phyloP scores from a whole-genome alignment of 2,113 vertebrate species.

The Melanotaenia duboulayi region DNA sequence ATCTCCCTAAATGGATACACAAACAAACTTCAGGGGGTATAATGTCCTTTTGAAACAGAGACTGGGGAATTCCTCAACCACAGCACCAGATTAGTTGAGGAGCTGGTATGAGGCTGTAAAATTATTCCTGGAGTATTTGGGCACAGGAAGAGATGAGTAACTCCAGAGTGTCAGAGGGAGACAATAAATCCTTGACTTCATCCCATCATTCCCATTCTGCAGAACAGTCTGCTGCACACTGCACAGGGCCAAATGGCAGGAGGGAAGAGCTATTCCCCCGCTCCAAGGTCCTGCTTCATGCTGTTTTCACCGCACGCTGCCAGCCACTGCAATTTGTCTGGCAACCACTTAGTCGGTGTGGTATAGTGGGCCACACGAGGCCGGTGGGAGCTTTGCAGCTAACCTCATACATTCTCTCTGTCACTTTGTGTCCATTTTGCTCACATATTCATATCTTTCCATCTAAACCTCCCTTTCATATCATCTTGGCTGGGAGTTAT shows the following conservation, averaged over 20 bases:
- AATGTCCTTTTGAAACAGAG: constrained; percentile 24
- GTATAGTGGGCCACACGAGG: constrained; percentile 43
- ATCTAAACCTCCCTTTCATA: constrained; percentile 38
- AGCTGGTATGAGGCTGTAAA: constrained; percentile 39
- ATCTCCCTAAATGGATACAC: constrained; percentile 19
- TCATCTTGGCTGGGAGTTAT: constrained; percentile 20
- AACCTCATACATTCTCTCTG: constrained; percentile 52
- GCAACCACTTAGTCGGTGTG: constrained; percentile 63
- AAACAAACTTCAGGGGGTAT: constrained; percentile 25
- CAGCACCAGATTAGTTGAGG: constrained; percentile 21
- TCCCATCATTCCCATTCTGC: constrained; percentile 25
- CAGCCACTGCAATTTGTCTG: constrained; percentile 76
- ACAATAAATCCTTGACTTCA: constrained; percentile 37
- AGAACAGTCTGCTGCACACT: constrained; percentile 17
- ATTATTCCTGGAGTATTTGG: constrained; percentile 17
- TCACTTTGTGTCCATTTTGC: constrained; percentile 52
- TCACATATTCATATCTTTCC: constrained; percentile 47
- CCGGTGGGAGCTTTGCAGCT: constrained; percentile 53
- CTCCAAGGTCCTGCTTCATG: constrained; percentile 47
- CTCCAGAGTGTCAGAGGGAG: constrained; percentile 16
- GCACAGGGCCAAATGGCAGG: constrained; percentile 47
- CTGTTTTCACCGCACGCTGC: constrained; percentile 60
- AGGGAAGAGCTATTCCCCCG: constrained; percentile 44
- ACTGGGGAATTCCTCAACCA: constrained; percentile 27
- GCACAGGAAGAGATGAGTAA: constrained; percentile 37